Evolutionary conservation across 2,888 invertebrate genomes (phyloP).

Genomic region (Anodontia alba): DNA sequence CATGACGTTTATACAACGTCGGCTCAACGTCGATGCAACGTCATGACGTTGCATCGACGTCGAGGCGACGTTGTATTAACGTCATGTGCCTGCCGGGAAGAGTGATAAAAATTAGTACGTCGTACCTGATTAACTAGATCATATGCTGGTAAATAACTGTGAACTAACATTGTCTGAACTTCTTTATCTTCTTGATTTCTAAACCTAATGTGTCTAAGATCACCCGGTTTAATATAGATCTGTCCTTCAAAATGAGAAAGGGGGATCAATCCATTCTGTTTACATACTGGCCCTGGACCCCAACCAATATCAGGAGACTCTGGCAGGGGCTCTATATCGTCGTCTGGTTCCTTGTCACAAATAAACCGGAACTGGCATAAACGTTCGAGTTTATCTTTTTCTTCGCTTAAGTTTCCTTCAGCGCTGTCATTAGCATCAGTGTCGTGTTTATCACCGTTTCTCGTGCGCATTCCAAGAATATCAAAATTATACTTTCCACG

Average conservation of each 20-base stretch:
- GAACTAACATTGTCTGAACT: constrained; percentile 56
- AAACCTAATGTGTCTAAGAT: constrained; percentile 55
- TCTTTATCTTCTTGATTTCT: constrained; percentile 50
- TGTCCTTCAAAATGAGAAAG: constrained; percentile 57
- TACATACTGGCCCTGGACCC: constrained; percentile 64
- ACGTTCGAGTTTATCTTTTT: constrained; percentile 17
- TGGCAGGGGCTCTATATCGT: constrained; percentile 58
- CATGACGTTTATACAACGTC: no score
- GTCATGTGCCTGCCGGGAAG: no score
- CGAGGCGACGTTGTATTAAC: no score
- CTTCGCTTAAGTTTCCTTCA: not conserved
- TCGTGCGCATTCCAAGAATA: constrained; percentile 13
- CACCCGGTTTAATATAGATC: constrained; percentile 61
- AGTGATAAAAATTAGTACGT: no score
- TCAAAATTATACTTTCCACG: constrained; percentile 64
- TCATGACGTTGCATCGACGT: no score
- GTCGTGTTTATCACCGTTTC: no score
- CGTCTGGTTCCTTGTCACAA: constrained; percentile 47
- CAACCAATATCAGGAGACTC: constrained; percentile 62
- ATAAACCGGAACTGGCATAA: constrained; percentile 58
- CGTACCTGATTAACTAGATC: constrained; percentile 57
- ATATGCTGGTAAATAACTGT: constrained; percentile 49
- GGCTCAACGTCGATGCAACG: no score
- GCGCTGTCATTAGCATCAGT: not conserved
- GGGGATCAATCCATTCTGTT: constrained; percentile 52